A percentile compares a stretch with the other conserved stretches of the same genome.
phyloP scores from a whole-genome alignment of 2,888 invertebrate genomes.

The Gnatocerus cornutus region DNA sequence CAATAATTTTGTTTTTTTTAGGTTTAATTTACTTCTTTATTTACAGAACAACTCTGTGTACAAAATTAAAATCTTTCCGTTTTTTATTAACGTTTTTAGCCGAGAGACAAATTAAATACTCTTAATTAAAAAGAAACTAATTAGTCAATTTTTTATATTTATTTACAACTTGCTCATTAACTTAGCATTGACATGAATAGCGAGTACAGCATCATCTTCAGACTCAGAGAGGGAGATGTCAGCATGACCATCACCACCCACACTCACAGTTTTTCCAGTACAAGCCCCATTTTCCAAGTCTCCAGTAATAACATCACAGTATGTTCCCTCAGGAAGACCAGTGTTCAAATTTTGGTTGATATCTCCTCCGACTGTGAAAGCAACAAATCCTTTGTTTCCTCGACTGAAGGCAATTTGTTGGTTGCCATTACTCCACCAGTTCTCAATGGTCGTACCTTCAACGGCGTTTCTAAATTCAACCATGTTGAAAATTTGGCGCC shows the following conservation, averaged over 20 bases:
- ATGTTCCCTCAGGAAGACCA: conserved; percentile 82
- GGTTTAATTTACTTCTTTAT: too few species aligned
- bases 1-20: too few species aligned
- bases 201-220: conserved; percentile 80
- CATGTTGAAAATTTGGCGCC: conserved; percentile 88
- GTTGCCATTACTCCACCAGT: conserved; percentile 88
- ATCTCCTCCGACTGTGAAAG: conserved; percentile 80
- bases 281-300: conserved; percentile 74
- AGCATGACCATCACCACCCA: conserved; percentile 76
- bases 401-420: conserved; percentile 91
- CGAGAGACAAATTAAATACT: too few species aligned
- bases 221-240: conserved; percentile 73
- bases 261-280: conserved; percentile 78
- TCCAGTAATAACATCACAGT: conserved; percentile 91
- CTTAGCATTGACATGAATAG: conserved; percentile 75
- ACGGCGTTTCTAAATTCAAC: conserved; percentile 83
- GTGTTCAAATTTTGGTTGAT: conserved; percentile 78
- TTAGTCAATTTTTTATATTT: too few species aligned
- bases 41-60: too few species aligned
- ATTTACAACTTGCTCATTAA: too few species aligned
- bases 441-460: conserved; percentile 73
- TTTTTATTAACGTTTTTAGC: too few species aligned
- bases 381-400: conserved; percentile 80
- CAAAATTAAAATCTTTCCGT: too few species aligned
- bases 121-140: too few species aligned